These are phyloP conservation scores for Gadopsis marmoratus DNA, from an alignment of 2,797 vertebrate species.

Conservation along the genomic window DNA sequence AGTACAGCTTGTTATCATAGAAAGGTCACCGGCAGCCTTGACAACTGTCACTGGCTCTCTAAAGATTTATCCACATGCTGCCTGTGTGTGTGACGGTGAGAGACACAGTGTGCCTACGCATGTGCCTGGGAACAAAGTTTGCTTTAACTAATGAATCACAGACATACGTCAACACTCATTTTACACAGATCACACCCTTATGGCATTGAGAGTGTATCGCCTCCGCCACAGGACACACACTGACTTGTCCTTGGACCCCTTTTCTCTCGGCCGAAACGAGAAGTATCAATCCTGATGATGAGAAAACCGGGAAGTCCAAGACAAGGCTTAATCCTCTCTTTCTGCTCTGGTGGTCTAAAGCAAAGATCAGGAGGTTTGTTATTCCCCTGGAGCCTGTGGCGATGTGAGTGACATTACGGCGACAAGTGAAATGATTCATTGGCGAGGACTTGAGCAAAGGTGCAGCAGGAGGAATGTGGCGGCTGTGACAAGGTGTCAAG, in stretches of 20 bases:
- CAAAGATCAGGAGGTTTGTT: slow-evolving; percentile 39
- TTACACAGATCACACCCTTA: slow-evolving; percentile 53
- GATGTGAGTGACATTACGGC: slow-evolving; percentile 52
- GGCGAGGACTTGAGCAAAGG: slow-evolving; percentile 47
- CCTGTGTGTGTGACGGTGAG: slow-evolving; percentile 25
- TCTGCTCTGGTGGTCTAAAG: slow-evolving; percentile 13
- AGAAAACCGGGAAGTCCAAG: neutral
- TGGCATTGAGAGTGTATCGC: slow-evolving; percentile 23
- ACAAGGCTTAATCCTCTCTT: slow-evolving; percentile 10
- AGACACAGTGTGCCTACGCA: slow-evolving; percentile 5
- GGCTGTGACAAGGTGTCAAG: slow-evolving; percentile 50
- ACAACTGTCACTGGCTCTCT: slow-evolving; percentile 59
- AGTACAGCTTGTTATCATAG: slow-evolving; percentile 70
- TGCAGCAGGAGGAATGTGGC: slow-evolving; percentile 36
- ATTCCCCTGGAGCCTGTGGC: slow-evolving; percentile 3
- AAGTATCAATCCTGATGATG: slow-evolving; percentile 39
- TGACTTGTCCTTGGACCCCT: slow-evolving; percentile 58
- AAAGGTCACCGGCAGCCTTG: slow-evolving; percentile 74
- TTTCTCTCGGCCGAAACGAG: neutral
- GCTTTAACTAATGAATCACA: slow-evolving; percentile 69
- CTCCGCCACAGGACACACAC: slow-evolving; percentile 37
- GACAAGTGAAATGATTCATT: slow-evolving; percentile 58
- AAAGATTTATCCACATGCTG: slow-evolving; percentile 48
- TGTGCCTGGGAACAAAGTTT: slow-evolving; percentile 39
- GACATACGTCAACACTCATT: slow-evolving; percentile 46